Percentiles rank a stretch among this genome's conserved stretches.
These are phyloP conservation scores for Aelia acuminata DNA, from an alignment of 2,888 invertebrate species.

Conservation along the genomic window DNA sequence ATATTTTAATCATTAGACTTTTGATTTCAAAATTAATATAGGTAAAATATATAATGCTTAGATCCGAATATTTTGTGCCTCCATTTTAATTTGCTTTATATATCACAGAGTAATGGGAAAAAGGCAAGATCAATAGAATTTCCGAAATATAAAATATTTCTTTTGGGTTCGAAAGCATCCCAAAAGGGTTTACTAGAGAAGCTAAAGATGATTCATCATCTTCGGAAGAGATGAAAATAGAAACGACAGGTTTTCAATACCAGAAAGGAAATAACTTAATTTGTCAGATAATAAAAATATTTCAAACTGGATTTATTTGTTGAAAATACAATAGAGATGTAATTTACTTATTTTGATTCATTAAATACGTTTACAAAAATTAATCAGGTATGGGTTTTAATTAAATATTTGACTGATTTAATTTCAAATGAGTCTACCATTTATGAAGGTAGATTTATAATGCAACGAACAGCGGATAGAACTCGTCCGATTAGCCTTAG, in stretches of 20 bases:
- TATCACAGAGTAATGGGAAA: background rate
- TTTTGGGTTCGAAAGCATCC: background rate
- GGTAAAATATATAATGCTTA: background rate
- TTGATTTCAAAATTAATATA: background rate
- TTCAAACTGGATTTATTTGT: background rate
- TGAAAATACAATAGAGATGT: background rate
- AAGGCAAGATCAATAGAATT: background rate
- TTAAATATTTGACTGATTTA: too few species aligned
- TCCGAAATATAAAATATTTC: background rate
- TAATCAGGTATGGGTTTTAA: too few species aligned
- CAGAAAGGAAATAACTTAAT: background rate
- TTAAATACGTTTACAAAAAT: too few species aligned
- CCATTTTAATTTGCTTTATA: background rate
- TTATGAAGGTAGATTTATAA: too few species aligned
- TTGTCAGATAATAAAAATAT: background rate
- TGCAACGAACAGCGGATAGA: too few species aligned
- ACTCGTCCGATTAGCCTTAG: too few species aligned
- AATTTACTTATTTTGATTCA: too few species aligned
- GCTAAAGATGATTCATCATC: background rate
- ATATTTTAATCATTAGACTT: background rate
- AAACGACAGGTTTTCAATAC: background rate
- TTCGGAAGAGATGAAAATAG: background rate
- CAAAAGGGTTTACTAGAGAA: background rate
- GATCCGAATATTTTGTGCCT: background rate
- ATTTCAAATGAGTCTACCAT: too few species aligned